A percentile compares a stretch with the other conserved stretches of the same genome.
Conservation (phyloP, 2,113 vertebrate genomes). For the Ptilonorhynchus violaceus region DNA sequence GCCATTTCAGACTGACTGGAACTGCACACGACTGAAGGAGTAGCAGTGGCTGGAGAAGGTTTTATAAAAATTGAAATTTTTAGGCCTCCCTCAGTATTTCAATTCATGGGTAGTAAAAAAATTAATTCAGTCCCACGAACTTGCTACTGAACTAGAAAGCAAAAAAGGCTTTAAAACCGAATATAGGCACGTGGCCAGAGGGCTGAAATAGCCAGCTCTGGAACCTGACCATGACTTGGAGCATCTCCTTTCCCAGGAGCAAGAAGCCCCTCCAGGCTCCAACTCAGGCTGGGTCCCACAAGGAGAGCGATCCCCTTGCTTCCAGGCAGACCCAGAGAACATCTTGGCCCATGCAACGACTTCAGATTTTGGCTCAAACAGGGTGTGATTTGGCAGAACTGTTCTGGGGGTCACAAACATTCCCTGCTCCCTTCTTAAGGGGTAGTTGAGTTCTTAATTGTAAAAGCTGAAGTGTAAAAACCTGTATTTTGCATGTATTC, state of each 20-base stretch:
- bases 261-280: not conserved
- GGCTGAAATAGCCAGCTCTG: not conserved
- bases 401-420: not conserved
- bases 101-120: not conserved
- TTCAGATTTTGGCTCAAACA: not conserved
- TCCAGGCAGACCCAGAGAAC: not conserved
- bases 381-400: not conserved
- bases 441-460: not conserved
- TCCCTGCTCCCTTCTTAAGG: not conserved
- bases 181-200: not conserved
- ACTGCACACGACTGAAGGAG: not conserved
- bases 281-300: not conserved
- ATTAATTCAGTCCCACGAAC: not conserved
- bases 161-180: not conserved
- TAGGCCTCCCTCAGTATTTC: not conserved
- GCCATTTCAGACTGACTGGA: not conserved
- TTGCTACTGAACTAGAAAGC: not conserved
- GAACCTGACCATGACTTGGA: not conserved
- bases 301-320: fast-evolving
- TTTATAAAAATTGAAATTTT: not conserved
- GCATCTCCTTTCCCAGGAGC: not conserved
- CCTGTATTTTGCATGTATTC: not conserved
- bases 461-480: not conserved
- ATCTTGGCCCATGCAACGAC: not conserved
- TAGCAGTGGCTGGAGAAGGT: not conserved